These are phyloP conservation scores for Paralinhomoeus sp. DNA, from an alignment of 2,888 invertebrate species.

Conservation along the genomic window DNA sequence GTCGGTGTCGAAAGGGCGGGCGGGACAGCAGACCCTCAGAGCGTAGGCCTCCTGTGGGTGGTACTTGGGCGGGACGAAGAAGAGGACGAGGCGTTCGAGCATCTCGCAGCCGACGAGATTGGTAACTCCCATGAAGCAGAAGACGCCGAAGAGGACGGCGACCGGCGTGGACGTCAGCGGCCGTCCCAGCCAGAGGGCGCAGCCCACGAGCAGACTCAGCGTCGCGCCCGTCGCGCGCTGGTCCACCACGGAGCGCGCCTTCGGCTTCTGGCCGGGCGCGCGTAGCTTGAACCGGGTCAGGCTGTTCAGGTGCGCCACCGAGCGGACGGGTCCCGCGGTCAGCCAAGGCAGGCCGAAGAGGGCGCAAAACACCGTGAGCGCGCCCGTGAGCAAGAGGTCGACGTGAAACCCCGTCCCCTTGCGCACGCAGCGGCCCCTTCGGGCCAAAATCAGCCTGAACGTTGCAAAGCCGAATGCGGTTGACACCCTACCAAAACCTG, in stretches of 20 bases:
- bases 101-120: slow-evolving; percentile 78
- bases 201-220: slow-evolving; percentile 41
- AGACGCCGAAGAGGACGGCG: slow-evolving; percentile 78
- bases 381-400: slow-evolving; percentile 69
- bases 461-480: no score
- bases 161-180: slow-evolving; percentile 62
- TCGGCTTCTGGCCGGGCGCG: slow-evolving; percentile 4
- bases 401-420: slow-evolving; percentile 84
- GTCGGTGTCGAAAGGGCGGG: not conserved
- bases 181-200: slow-evolving; percentile 18
- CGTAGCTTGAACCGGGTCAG: not conserved
- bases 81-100: slow-evolving; percentile 59
- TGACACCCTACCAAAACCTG: no score
- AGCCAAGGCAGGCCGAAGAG: slow-evolving; percentile 75
- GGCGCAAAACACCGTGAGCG: slow-evolving; percentile 55
- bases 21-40: slow-evolving; percentile 41
- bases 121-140: slow-evolving; percentile 66
- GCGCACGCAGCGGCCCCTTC: slow-evolving; percentile 63
- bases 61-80: slow-evolving; percentile 80
- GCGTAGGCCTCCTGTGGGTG: slow-evolving; percentile 72
- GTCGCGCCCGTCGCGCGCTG: slow-evolving; percentile 57
- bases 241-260: slow-evolving; percentile 1
- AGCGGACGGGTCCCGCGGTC: slow-evolving; percentile 41
- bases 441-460: slow-evolving; percentile 59
- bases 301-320: not conserved